Percentiles rank a stretch among this genome's conserved stretches.
Evolutionary conservation across 2,113 vertebrate genomes (phyloP).

Genomic region (Pedetes capensis): DNA sequence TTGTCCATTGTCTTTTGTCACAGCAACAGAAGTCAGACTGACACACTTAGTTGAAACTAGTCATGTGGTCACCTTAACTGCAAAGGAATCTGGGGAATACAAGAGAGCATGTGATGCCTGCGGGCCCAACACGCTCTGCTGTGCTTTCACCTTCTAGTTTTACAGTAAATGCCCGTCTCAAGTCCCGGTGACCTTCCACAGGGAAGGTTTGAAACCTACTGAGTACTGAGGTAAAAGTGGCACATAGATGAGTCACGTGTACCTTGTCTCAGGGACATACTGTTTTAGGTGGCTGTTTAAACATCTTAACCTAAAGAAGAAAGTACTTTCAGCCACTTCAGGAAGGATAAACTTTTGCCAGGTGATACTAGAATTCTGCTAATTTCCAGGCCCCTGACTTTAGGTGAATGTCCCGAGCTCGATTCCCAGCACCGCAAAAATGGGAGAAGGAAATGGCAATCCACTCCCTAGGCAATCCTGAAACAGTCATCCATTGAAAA

Average conservation of each 20-base stretch:
- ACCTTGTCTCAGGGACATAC: background rate
- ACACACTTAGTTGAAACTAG: background rate
- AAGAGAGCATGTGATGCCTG: fast-evolving
- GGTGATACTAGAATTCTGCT: background rate
- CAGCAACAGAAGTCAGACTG: background rate
- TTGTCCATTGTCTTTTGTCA: background rate
- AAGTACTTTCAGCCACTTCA: background rate
- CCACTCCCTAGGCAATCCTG: no score
- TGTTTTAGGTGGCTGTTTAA: background rate
- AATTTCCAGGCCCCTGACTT: background rate
- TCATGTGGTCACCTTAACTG: background rate
- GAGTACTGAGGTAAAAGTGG: background rate
- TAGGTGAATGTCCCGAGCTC: background rate
- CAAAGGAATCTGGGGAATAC: background rate
- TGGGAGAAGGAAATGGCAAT: no score
- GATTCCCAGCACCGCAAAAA: no score
- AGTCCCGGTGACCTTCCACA: background rate
- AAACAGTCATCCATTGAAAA: no score
- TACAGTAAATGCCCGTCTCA: background rate
- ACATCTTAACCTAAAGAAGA: background rate
- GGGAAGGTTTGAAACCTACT: background rate
- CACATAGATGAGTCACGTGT: no score
- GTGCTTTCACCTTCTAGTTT: background rate
- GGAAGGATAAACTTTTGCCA: background rate
- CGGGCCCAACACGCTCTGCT: fast-evolving